Evolutionary conservation across 23 tunicate genomes (phyloP), one percentile per base, ranked within the genome.

Genomic region (Diplosoma virens): DNA sequence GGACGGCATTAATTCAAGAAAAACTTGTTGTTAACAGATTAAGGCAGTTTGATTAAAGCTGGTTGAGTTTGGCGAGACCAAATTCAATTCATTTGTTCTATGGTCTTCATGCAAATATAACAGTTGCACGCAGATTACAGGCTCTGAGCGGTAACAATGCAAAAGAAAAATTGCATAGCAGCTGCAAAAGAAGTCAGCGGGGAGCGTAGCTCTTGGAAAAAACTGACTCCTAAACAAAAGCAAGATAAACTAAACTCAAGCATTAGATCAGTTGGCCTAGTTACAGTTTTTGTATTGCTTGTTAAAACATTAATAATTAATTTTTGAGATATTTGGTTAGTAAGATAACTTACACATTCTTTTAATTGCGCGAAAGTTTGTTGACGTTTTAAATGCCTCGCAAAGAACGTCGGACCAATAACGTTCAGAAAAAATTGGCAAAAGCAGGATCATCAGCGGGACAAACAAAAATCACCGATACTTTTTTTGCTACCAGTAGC

Each of bases 401-500:
- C 69, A 28, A 61, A 61, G 69, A 61, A 61, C 69, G 69, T 29
- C 69, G 35, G 35, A 61, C 35, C 34, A 61, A 61, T 61, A 29
- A 61, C 35, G 69, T 61, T 61, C 35, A 29, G 35, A 61, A 61
- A 61, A 35, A 61, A 3, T 29, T 61, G 69, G 6, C 69, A 29
- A 61, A 61, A 61, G 34, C 69, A 61, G 69, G 69, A 61, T 61
- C 69, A 26, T 27, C 34, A 61, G 69, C 69, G 69, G 69, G 69
- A 29, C 35, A 61, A 61, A 61, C 35, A 61, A 61, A 61, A 61
- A 29, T 61, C 69, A 61, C 69, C 34, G 69, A 61, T 61, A 61
- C 69, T 61, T 61, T 61, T 29, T 61, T 61, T 61, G 69, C 69
- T 61, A 61, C 69, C 35, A 61, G 69, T 61, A 61, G 69, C 69